These are phyloP conservation scores for Phataginus tricuspis DNA, from an alignment of 2,797 vertebrate species.

Conservation along the genomic window DNA sequence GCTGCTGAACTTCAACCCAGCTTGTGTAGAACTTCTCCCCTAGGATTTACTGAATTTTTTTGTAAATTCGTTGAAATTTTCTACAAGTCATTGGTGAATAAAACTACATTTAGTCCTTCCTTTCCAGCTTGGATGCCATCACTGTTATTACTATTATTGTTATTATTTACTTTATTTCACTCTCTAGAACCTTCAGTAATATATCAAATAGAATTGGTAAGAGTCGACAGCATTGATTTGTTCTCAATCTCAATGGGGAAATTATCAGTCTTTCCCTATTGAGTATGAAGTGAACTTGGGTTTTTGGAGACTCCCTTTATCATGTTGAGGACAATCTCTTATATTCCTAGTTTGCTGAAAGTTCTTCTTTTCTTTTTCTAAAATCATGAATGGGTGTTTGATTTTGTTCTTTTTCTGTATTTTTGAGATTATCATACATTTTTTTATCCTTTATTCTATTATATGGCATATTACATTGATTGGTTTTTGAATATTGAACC, in stretches of 20 bases:
- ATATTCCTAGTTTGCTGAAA: not conserved
- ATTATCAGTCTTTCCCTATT: not conserved
- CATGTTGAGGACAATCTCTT: not conserved
- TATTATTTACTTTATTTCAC: not conserved
- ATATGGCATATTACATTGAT: not conserved
- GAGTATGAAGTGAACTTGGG: not conserved
- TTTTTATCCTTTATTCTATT: not conserved
- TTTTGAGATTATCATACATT: not conserved
- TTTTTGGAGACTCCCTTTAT: not conserved
- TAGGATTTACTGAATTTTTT: not conserved
- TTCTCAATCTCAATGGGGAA: not conserved
- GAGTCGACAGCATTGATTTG: not conserved
- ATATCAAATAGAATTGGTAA: not conserved
- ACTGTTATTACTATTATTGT: not conserved
- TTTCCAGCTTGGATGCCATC: not conserved
- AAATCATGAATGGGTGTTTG: not conserved
- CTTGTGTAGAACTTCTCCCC: not conserved
- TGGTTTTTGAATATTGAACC: not conserved
- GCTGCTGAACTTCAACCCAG: not conserved
- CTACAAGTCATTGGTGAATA: not conserved
- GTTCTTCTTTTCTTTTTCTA: not conserved
- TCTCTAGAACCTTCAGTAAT: not conserved
- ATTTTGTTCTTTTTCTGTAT: not conserved
- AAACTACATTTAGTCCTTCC: not conserved
- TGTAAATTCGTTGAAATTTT: not conserved